Percentiles rank a stretch among this genome's conserved stretches.
Evolutionary conservation across 2,888 invertebrate genomes (phyloP).

Genomic region (Bugulina stolonifera): DNA sequence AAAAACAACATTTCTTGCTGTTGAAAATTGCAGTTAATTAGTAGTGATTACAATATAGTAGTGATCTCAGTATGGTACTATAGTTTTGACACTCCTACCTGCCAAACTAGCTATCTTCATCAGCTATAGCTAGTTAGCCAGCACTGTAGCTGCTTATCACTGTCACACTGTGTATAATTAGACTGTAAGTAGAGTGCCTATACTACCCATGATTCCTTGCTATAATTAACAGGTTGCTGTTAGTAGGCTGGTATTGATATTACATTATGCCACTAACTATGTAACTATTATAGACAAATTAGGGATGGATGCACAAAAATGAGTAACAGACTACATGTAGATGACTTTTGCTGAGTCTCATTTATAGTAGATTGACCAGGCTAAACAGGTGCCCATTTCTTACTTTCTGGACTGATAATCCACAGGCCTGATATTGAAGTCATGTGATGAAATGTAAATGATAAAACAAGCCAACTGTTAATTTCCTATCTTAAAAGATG

Average conservation of each 20-base stretch:
- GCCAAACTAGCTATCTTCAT: background rate
- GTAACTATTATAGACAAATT: no score
- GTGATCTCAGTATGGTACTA: background rate
- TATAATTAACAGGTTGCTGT: constrained; percentile 10
- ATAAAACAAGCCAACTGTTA: background rate
- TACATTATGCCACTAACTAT: no score
- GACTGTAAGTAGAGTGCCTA: background rate
- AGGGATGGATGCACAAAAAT: no score
- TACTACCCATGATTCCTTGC: constrained; percentile 12
- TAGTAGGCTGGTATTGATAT: background rate
- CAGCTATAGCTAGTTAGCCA: background rate
- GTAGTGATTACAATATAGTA: background rate
- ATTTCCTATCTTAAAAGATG: background rate
- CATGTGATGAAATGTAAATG: background rate
- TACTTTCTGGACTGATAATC: no score
- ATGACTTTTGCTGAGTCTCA: no score
- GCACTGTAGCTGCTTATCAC: no score
- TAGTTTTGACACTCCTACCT: background rate
- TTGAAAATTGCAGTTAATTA: background rate
- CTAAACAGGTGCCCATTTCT: no score
- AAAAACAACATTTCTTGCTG: background rate
- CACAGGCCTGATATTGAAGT: no score
- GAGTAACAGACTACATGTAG: no score
- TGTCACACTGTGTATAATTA: constrained; percentile 6
- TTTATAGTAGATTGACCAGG: no score